phyloP scores from a whole-genome alignment of 2,113 vertebrate genomes.

The Rhegmatorhina hoffmannsi region DNA sequence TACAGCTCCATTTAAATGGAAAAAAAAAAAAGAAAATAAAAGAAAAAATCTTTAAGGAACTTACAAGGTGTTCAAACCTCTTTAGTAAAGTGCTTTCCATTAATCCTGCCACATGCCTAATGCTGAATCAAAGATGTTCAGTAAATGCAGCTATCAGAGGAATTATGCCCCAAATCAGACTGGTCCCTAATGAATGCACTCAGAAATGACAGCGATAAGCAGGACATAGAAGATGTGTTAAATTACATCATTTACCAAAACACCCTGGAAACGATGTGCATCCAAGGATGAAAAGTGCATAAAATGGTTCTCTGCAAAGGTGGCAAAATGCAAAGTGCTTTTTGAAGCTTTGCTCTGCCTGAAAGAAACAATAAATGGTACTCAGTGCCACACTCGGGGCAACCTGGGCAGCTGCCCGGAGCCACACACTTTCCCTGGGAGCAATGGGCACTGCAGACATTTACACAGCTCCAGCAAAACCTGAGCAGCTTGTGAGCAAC shows the following conservation, averaged over 20 bases:
- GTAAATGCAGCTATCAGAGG: not conserved
- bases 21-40: not conserved
- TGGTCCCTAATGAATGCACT: not conserved
- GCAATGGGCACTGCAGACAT: accelerated
- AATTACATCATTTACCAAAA: not conserved
- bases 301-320: not conserved
- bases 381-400: accelerated
- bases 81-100: conserved; percentile 19
- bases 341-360: not conserved
- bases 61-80: not conserved
- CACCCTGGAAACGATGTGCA: not conserved
- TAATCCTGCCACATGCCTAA: not conserved
- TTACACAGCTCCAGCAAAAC: not conserved
- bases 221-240: not conserved
- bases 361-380: not conserved
- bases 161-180: not conserved
- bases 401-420: not conserved
- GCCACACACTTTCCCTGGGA: accelerated
- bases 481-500: not conserved
- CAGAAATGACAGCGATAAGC: not conserved
- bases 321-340: not conserved
- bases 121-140: not conserved
- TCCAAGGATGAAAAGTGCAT: not conserved
- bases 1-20: not conserved
- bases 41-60: not conserved